Evolutionary conservation across 2,888 invertebrate genomes (phyloP).

Genomic region (Anthophora plumipes): DNA sequence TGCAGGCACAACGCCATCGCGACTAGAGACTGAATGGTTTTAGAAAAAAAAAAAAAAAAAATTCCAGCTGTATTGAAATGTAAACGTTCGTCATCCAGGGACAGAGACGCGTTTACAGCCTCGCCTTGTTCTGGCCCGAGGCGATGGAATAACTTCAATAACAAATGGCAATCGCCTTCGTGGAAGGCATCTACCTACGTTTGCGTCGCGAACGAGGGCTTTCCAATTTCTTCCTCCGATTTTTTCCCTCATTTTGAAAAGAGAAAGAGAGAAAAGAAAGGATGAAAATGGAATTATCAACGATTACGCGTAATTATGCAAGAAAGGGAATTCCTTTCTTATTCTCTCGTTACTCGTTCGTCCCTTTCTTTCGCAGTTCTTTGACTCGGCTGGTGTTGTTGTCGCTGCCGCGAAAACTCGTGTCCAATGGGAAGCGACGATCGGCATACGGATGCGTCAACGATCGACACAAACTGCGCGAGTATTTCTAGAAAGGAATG

Average conservation of each 20-base stretch:
- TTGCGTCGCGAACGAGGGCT: conserved; percentile 5
- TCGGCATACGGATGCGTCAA: conserved; percentile 3
- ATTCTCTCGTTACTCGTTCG: not conserved
- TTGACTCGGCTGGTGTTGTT: not conserved
- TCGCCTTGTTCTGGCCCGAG: conserved; percentile 80
- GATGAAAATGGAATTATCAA: no score
- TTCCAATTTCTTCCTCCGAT: not conserved
- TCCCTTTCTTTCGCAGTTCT: not conserved
- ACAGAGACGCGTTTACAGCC: conserved; percentile 74
- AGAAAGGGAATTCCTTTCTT: not conserved
- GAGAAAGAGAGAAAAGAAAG: no score
- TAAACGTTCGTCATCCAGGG: conserved; percentile 76
- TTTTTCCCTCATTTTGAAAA: not conserved
- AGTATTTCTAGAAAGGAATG: conserved; percentile 9
- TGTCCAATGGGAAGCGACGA: conserved; percentile 3
- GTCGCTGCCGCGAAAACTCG: conserved; percentile 5
- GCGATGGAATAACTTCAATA: conserved; percentile 82
- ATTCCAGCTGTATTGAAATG: conserved; percentile 71
- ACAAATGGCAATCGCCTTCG: conserved; percentile 74
- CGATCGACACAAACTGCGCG: conserved; percentile 3
- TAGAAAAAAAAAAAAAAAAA: no score
- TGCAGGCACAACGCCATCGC: conserved; percentile 32
- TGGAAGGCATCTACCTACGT: conserved; percentile 67
- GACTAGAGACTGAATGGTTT: conserved; percentile 51
- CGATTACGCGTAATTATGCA: no score